Percentiles rank a stretch among this genome's conserved stretches.
These are phyloP conservation scores for Drosophila mojavensis DNA, from an alignment of 1,140 invertebrate species.

Conservation along the genomic window DNA sequence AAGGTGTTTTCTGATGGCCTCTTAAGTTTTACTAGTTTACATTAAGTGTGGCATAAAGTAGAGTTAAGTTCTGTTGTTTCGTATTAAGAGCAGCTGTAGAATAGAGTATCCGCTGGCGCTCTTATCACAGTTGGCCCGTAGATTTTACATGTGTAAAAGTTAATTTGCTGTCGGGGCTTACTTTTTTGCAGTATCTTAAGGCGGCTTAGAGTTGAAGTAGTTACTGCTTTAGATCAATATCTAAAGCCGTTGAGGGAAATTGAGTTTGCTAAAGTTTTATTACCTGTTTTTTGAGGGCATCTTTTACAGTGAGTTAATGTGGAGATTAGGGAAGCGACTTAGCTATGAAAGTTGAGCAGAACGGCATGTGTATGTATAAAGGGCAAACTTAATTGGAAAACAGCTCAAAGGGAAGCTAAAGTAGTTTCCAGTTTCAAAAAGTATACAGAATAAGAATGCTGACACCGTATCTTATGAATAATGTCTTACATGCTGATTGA, in stretches of 20 bases:
- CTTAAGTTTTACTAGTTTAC: no score
- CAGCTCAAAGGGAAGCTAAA: not conserved
- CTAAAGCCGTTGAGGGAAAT: constrained; percentile 53
- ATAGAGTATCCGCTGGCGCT: not conserved
- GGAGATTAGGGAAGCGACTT: constrained; percentile 26
- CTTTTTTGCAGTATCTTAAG: constrained; percentile 31
- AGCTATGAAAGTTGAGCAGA: not conserved
- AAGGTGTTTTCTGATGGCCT: no score
- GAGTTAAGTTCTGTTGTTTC: no score
- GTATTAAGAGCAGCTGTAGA: no score
- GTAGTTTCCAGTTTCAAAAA: not conserved
- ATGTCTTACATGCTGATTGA: not conserved
- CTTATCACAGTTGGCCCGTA: not conserved
- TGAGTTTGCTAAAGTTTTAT: constrained; percentile 56
- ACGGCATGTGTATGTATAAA: not conserved
- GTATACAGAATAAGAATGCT: no score
- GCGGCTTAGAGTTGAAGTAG: constrained; percentile 40
- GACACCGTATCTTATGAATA: no score
- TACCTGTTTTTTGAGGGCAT: constrained; percentile 29
- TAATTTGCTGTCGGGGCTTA: constrained; percentile 7
- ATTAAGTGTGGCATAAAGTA: no score
- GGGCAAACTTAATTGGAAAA: constrained; percentile 16
- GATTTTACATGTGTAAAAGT: constrained; percentile 19
- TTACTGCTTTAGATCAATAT: constrained; percentile 49
- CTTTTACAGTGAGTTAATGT: constrained; percentile 26